Conservation (phyloP, 1,140 invertebrate genomes). For the Microplitis demolitor region DNA sequence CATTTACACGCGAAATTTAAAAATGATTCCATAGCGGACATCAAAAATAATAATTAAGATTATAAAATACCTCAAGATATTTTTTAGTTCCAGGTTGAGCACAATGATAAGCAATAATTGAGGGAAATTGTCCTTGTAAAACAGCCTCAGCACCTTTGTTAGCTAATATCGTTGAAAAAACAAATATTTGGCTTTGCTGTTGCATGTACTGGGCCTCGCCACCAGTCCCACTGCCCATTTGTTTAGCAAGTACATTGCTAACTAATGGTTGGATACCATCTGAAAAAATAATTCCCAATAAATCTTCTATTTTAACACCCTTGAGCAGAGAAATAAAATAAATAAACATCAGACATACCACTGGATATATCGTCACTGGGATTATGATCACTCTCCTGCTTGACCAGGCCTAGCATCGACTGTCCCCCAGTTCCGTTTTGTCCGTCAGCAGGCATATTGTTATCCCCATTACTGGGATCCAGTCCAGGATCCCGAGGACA, state of each 20-base stretch:
- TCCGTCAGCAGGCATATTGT: slow-evolving; percentile 42
- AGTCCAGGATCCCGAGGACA: slow-evolving; percentile 46
- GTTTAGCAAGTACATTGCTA: slow-evolving; percentile 79
- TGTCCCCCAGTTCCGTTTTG: slow-evolving; percentile 45
- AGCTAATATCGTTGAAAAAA: slow-evolving; percentile 91
- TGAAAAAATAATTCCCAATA: slow-evolving; percentile 25
- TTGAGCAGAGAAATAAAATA: neutral
- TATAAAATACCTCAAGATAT: slow-evolving; percentile 78
- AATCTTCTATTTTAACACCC: too few relatives aligned
- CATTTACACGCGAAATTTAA: too few relatives aligned
- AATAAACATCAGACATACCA: slow-evolving; percentile 24
- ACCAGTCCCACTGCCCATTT: slow-evolving; percentile 73
- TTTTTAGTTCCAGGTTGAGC: slow-evolving; percentile 94
- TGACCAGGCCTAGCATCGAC: slow-evolving; percentile 48
- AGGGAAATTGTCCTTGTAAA: slow-evolving; percentile 83
- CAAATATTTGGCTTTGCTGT: slow-evolving; percentile 97
- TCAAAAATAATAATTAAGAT: slow-evolving; percentile 27
- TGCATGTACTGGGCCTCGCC: slow-evolving; percentile 81
- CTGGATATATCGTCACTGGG: slow-evolving; percentile 35
- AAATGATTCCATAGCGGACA: too few relatives aligned
- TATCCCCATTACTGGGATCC: slow-evolving; percentile 45
- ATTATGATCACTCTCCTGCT: slow-evolving; percentile 52
- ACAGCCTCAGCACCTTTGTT: slow-evolving; percentile 95
- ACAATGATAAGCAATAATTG: slow-evolving; percentile 94
- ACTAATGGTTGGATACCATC: slow-evolving; percentile 74